Percentiles rank a stretch among this genome's conserved stretches.
These are phyloP conservation scores for Ranitomeya imitator DNA, from an alignment of 2,113 vertebrate species.

Conservation along the genomic window DNA sequence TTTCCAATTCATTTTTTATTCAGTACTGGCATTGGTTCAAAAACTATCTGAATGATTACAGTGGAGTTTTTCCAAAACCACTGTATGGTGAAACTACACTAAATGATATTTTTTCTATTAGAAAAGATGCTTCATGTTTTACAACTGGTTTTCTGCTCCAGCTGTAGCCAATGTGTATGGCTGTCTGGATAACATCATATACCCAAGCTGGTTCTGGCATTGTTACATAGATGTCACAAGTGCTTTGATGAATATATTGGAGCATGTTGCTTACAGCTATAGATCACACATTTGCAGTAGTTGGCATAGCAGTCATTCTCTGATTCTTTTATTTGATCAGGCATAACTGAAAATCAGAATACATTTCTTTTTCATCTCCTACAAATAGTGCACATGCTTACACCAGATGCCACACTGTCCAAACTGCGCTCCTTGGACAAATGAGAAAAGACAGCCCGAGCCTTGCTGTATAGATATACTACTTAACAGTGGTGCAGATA, in stretches of 20 bases:
- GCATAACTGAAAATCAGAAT: not conserved
- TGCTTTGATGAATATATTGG: not conserved
- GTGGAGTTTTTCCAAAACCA: too few relatives aligned
- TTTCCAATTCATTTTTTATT: too few relatives aligned
- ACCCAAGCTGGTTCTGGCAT: not conserved
- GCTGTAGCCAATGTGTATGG: not conserved
- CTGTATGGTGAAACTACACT: not conserved
- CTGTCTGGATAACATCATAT: not conserved
- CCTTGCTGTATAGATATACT: not conserved
- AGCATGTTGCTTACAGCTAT: not conserved
- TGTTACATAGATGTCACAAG: not conserved
- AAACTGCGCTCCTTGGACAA: too few relatives aligned
- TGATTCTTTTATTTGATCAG: conserved; percentile 6
- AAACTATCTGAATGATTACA: too few relatives aligned
- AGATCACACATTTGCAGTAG: not conserved
- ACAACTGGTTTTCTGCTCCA: not conserved
- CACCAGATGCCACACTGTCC: not conserved
- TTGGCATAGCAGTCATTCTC: not conserved
- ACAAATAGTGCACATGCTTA: not conserved
- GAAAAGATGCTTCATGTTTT: not conserved
- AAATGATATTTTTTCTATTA: not conserved
- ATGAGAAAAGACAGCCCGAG: not conserved
- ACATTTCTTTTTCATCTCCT: not conserved
- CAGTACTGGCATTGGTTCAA: too few relatives aligned
- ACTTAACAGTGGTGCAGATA: not conserved